Evolutionary conservation across 2,888 invertebrate genomes (phyloP).

Genomic region (Cantharis nigra): DNA sequence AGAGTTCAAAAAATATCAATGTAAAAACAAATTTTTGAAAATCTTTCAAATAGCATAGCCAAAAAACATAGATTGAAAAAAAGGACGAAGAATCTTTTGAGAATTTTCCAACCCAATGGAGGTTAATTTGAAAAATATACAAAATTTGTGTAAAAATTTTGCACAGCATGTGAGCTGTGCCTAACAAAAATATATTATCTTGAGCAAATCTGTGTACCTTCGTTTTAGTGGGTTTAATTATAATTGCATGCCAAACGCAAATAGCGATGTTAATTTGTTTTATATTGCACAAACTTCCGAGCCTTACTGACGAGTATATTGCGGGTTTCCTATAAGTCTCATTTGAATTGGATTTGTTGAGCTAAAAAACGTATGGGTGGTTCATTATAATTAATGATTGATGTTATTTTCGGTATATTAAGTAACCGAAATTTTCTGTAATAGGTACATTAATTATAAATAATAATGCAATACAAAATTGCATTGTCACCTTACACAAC

Average conservation of each 20-base stretch:
- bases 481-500: neutral
- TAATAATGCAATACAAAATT: neutral
- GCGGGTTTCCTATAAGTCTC: neutral
- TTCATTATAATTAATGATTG: neutral
- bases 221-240: neutral
- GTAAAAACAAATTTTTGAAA: no score
- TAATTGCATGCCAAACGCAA: neutral
- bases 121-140: no score
- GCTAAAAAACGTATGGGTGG: neutral
- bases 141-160: neutral
- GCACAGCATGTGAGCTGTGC: neutral
- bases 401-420: neutral
- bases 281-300: neutral
- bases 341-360: neutral
- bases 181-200: neutral
- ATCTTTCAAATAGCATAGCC: no score
- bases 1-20: no score
- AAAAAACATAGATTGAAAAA: no score
- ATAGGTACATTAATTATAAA: neutral
- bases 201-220: neutral
- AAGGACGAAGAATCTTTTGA: no score
- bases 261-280: neutral
- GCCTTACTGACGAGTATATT: neutral
- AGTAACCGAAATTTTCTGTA: neutral
- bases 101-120: no score